These are phyloP conservation scores for Stomatorhinus ivindoensis DNA, from an alignment of 2,113 vertebrate genomes.

Conservation along the genomic window DNA sequence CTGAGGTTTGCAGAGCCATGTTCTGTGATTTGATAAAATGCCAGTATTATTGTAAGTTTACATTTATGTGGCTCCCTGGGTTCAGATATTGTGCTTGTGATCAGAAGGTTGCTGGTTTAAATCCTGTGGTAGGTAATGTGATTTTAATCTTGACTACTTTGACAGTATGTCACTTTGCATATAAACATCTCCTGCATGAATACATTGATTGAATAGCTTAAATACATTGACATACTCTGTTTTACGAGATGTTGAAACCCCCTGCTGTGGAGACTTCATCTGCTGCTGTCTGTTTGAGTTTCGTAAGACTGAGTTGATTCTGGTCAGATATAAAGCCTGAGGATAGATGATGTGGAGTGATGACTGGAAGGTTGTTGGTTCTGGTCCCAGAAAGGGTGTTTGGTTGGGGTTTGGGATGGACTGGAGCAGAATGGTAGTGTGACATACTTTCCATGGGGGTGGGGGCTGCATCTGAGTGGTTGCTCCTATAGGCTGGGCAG, in stretches of 20 bases:
- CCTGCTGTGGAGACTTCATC: not conserved
- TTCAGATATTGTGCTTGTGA: not conserved
- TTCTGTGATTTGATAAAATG: not conserved
- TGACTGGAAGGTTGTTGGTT: not conserved
- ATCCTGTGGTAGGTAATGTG: not conserved
- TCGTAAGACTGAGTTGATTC: not conserved
- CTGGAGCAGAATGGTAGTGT: not conserved
- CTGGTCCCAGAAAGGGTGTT: not conserved
- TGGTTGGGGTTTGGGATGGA: not conserved
- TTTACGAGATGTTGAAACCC: not conserved
- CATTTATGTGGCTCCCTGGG: not conserved
- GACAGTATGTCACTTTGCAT: not conserved
- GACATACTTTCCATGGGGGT: not conserved
- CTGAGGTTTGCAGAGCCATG: not conserved
- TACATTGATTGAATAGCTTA: not conserved
- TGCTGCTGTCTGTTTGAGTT: not conserved
- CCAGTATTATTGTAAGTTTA: not conserved
- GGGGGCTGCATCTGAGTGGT: not conserved
- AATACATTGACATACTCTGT: not conserved
- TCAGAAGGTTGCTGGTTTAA: not conserved
- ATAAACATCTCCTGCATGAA: not conserved
- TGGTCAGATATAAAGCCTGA: not conserved
- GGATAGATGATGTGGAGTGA: not conserved
- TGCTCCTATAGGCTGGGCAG: not conserved
- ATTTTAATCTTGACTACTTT: not conserved